These are phyloP conservation scores for Oreochromis tanganicae DNA, from an alignment of 2,113 vertebrate species.

Conservation along the genomic window DNA sequence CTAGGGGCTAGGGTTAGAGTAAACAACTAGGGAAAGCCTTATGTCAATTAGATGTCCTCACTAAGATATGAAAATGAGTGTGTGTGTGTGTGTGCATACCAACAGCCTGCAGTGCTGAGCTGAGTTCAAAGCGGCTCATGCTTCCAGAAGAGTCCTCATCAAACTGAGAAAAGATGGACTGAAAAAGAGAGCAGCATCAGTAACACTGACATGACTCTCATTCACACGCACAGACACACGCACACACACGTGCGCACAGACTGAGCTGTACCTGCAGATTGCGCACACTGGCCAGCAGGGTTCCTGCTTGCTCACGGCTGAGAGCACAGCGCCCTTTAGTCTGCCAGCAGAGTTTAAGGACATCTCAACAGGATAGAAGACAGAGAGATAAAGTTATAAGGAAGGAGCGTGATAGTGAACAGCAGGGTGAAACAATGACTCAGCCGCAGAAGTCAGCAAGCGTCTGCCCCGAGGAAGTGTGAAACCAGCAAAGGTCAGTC, in stretches of 20 bases:
- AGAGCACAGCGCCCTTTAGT: constrained; percentile 61
- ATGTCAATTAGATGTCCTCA: background rate
- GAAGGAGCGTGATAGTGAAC: background rate
- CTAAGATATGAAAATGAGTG: background rate
- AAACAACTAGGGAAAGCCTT: background rate
- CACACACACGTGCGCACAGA: background rate
- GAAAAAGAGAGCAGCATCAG: background rate
- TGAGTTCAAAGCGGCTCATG: constrained; percentile 65
- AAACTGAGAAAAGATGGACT: constrained; percentile 35
- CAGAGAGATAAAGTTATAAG: background rate
- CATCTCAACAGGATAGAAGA: background rate
- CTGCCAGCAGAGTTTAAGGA: constrained; percentile 53
- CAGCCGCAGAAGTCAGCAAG: background rate
- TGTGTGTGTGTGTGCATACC: constrained; percentile 47
- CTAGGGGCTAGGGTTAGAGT: background rate
- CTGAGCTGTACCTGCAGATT: constrained; percentile 62
- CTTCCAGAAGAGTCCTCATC: no score
- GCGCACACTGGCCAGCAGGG: constrained; percentile 57
- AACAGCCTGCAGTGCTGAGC: constrained; percentile 57
- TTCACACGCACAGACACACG: background rate
- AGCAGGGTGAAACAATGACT: background rate
- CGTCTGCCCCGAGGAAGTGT: background rate
- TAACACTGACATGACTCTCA: background rate
- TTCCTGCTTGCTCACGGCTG: constrained; percentile 61
- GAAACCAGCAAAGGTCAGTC: background rate